These are phyloP conservation scores for Ommatoiulus sabulosus DNA, from an alignment of 2,888 invertebrate genomes.

Conservation along the genomic window DNA sequence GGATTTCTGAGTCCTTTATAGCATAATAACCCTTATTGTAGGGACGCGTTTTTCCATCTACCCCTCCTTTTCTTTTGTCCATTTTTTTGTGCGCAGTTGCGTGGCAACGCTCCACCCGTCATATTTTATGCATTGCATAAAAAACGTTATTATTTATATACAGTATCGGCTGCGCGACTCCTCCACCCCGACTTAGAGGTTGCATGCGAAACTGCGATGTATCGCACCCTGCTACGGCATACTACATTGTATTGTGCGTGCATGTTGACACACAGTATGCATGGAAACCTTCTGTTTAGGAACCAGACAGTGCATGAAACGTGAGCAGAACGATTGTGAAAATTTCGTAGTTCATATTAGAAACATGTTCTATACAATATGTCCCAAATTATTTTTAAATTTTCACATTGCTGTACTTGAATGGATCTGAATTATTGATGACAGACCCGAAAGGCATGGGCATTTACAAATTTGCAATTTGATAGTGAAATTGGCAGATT, in stretches of 20 bases:
- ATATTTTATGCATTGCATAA: conserved; percentile 47
- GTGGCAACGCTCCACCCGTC: conserved; percentile 47
- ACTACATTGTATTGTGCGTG: background rate
- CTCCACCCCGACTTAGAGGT: background rate
- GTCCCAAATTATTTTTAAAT: too few relatives aligned
- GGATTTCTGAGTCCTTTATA: conserved; percentile 18
- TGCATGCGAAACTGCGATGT: background rate
- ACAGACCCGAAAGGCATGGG: too few relatives aligned
- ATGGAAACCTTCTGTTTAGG: background rate
- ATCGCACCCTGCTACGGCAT: background rate
- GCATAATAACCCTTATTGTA: conserved; percentile 33
- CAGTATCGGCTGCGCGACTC: background rate
- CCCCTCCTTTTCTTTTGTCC: conserved; percentile 46
- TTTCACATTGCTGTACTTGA: too few relatives aligned
- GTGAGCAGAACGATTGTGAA: background rate
- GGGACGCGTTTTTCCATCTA: background rate
- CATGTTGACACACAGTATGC: background rate
- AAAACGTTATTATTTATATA: conserved; percentile 26
- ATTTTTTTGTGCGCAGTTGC: conserved; percentile 28
- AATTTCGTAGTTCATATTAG: too few relatives aligned
- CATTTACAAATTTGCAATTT: too few relatives aligned
- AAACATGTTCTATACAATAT: too few relatives aligned
- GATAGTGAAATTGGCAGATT: too few relatives aligned
- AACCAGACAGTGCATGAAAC: background rate
- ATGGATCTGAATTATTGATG: too few relatives aligned